Evolutionary conservation across 2,888 invertebrate genomes (phyloP).

Genomic region (Ophion slaviceki): DNA sequence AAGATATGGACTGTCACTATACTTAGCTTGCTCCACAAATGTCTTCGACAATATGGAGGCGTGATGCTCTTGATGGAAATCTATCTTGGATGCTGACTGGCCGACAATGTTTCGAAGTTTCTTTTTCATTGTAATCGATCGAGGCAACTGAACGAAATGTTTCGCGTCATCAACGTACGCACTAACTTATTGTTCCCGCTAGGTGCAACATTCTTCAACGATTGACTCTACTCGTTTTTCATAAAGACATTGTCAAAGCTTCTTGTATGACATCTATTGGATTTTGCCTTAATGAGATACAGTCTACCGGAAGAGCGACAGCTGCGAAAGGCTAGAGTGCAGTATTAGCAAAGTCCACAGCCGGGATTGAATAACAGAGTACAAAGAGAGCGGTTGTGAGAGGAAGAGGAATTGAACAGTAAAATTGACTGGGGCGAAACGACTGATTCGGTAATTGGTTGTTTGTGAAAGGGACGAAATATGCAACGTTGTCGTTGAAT

Average conservation of each 20-base stretch:
- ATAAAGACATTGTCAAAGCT: background rate
- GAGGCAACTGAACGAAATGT: no score
- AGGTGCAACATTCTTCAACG: no score
- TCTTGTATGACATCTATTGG: background rate
- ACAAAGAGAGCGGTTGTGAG: conserved; percentile 11
- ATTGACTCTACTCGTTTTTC: conserved; percentile 2
- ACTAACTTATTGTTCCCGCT: no score
- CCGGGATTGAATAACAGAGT: background rate
- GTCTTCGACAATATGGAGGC: no score
- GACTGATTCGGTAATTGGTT: conserved; percentile 71
- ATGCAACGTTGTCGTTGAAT: conserved; percentile 63
- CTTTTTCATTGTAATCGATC: no score
- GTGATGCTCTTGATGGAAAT: no score
- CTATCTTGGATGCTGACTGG: no score
- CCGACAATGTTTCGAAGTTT: no score
- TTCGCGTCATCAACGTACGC: no score
- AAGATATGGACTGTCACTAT: no score
- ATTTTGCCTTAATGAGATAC: conserved; percentile 37
- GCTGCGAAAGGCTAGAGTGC: background rate
- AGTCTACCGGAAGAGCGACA: background rate
- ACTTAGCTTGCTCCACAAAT: no score
- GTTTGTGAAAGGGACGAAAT: conserved; percentile 73
- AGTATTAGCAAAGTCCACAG: conserved; percentile 26
- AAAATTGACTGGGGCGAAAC: conserved; percentile 48
- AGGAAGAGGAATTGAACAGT: conserved; percentile 36